Evolutionary conservation across 2,113 vertebrate genomes (phyloP), one percentile per base, ranked within the genome.

Genomic region (Proteles cristata): DNA sequence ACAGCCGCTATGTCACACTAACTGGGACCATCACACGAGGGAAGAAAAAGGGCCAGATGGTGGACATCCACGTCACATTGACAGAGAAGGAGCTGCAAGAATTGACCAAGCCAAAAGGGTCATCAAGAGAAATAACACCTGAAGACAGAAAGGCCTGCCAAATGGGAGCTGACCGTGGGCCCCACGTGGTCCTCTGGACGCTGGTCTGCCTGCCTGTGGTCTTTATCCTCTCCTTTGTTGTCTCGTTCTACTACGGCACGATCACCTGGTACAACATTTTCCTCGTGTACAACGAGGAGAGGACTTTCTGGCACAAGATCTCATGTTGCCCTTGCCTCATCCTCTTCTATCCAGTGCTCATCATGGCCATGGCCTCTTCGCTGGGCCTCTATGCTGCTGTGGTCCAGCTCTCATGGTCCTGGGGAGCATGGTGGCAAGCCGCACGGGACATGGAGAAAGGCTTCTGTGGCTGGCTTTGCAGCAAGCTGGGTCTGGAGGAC

Each of bases 261-360:
- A 99, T 99, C 97, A 99, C 99, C 94, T 99, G 99, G 99, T 99
- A 99, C 98, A 99, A 99, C 68, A 99, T 99, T 92, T 99, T 99
- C 98, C 98, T 99, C 94, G 99, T 99, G 83, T 99, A 99, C 98
- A 99, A 99, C 0, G 99, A 99, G 98, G 99, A 99, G 96, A 99
- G 99, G 99, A 99, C 99, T 96, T 99, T 99, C 98, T 99, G 99
- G 99, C 99, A 99, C 98, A 99, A 99, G 98, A 99, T 99, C 39
- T 99, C 99, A 3, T 99, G 99, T 94, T 99, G 99, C 93, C 99
- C 99, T 39, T 99, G 99, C 97, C 99, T 99, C 93, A 99, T 99
- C 83, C 99, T 99, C 96, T 99, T 99, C 98, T 99, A 99, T 96
- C 99, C 99, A 5, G 98, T 99, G 98, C 99, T 99, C 97, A 99